Conservation (phyloP, 2,797 vertebrate species). For the Pipistrellus kuhlii region DNA sequence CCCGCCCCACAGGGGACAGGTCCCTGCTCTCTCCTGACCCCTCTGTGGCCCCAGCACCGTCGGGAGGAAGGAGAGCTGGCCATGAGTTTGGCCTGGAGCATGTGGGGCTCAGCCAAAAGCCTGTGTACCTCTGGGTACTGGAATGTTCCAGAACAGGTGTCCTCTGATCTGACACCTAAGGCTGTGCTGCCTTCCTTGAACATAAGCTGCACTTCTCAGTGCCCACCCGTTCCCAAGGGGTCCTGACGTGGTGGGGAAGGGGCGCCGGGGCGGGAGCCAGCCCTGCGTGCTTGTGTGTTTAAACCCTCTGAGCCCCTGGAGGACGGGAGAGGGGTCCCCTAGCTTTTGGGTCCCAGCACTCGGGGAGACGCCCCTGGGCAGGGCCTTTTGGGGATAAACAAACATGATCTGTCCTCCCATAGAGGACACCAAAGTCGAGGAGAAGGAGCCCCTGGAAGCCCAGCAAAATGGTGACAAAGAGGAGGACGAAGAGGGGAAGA, state of each 20-base stretch:
- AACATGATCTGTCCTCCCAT: background rate
- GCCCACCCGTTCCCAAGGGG: background rate
- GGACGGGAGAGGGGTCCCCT: background rate
- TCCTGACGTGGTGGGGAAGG: background rate
- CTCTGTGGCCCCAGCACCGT: background rate
- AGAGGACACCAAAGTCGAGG: conserved; percentile 90
- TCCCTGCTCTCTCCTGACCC: background rate
- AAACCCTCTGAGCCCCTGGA: too few species aligned
- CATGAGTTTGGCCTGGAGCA: background rate
- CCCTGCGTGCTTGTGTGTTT: background rate
- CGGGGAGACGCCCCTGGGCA: background rate
- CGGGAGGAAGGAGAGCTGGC: background rate
- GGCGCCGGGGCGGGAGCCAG: background rate
- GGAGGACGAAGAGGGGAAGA: conserved; percentile 93
- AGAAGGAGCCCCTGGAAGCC: conserved; percentile 90
- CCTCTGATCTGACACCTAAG: background rate
- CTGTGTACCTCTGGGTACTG: background rate
- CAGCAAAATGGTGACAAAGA: conserved; percentile 96
- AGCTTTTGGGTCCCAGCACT: background rate
- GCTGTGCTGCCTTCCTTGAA: background rate
- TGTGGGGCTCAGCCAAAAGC: background rate
- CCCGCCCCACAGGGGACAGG: background rate
- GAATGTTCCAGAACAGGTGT: background rate
- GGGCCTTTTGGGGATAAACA: background rate
- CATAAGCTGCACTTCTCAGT: background rate